These are phyloP conservation scores for Leptoclinus maculatus DNA, from an alignment of 2,797 vertebrate genomes.

Conservation along the genomic window DNA sequence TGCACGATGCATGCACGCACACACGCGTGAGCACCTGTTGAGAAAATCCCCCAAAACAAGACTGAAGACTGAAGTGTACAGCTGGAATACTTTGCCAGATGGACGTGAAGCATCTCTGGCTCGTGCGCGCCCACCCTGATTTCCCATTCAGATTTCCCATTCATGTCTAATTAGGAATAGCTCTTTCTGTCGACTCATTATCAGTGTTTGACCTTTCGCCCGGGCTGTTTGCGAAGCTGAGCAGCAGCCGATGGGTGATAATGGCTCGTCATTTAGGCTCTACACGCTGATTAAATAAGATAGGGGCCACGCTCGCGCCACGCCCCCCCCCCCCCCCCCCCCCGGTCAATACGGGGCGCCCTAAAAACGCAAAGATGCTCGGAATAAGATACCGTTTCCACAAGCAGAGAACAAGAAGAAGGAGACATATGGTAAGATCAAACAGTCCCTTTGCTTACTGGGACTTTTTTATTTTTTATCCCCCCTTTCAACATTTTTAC, in stretches of 20 bases:
- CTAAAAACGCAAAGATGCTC: constrained; percentile 44
- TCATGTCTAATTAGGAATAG: constrained; percentile 75
- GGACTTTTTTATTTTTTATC: constrained; percentile 30
- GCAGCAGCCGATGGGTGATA: constrained; percentile 76
- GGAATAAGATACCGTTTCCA: constrained; percentile 59
- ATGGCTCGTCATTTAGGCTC: constrained; percentile 76
- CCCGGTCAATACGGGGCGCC: constrained; percentile 50
- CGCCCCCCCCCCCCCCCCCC: not conserved
- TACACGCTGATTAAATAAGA: constrained; percentile 86
- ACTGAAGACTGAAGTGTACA: constrained; percentile 45
- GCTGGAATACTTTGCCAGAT: constrained; percentile 51
- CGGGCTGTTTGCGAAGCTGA: constrained; percentile 76
- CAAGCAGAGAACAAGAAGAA: constrained; percentile 30
- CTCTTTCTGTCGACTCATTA: constrained; percentile 77
- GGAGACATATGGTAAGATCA: constrained; percentile 58
- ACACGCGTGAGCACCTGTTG: constrained; percentile 27
- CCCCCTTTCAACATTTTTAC: constrained; percentile 55
- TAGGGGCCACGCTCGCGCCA: constrained; percentile 57
- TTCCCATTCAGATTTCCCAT: constrained; percentile 75
- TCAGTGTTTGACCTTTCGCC: constrained; percentile 83
- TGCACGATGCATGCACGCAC: constrained; percentile 7
- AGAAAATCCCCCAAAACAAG: constrained; percentile 22
- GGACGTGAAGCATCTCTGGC: constrained; percentile 26
- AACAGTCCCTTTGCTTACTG: constrained; percentile 61
- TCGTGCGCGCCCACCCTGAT: constrained; percentile 47